Evolutionary conservation across 2,888 invertebrate genomes (phyloP).

Genomic region (Drosophila paramelanica): DNA sequence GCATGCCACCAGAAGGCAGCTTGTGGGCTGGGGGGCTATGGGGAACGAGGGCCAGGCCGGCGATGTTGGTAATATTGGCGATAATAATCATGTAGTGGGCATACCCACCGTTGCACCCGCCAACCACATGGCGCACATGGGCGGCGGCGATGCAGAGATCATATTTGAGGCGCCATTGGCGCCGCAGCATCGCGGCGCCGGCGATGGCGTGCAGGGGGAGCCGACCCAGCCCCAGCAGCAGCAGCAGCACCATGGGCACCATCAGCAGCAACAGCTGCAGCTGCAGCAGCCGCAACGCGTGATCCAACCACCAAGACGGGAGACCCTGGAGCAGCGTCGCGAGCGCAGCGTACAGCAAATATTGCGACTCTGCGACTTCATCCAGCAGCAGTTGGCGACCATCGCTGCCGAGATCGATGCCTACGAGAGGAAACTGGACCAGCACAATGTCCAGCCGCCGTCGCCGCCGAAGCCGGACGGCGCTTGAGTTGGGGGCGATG

Average conservation of each 20-base stretch:
- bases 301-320: conserved; percentile 43
- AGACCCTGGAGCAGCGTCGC: conserved; percentile 41
- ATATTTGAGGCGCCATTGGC: conserved; percentile 14
- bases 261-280: neutral
- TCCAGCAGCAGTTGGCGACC: conserved; percentile 35
- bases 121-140: conserved; percentile 37
- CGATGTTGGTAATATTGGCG: conserved; percentile 41
- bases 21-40: conserved; percentile 10
- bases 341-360: conserved; percentile 46
- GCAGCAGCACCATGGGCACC: conserved; percentile 31
- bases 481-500: conserved; percentile 4
- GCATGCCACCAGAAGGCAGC: neutral
- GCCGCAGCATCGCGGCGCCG: conserved; percentile 32
- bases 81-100: conserved; percentile 44
- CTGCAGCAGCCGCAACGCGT: conserved; percentile 15
- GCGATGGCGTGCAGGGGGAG: conserved; percentile 30
- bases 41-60: conserved; percentile 32
- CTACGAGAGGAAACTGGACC: conserved; percentile 30
- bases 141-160: conserved; percentile 52
- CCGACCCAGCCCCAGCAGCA: conserved; percentile 10
- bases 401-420: conserved; percentile 34
- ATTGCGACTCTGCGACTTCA: conserved; percentile 32
- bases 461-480: conserved; percentile 46
- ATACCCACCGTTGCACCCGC: conserved; percentile 19
- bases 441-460: conserved; percentile 2